Evolutionary conservation across 1,140 invertebrate species (phyloP), one percentile per base, ranked within the genome.

Genomic region (Mamestra configurata): DNA sequence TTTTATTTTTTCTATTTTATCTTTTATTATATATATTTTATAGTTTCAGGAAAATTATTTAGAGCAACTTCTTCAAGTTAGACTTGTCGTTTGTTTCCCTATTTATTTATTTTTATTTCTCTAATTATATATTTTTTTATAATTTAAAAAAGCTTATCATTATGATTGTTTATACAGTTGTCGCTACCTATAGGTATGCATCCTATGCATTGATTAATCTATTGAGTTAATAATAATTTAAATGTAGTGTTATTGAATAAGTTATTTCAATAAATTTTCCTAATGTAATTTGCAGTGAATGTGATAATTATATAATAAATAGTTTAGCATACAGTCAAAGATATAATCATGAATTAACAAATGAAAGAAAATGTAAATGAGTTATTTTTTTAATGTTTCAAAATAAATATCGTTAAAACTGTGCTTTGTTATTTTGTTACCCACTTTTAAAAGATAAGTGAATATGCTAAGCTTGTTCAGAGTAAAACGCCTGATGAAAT

Each of bases 251-350:
- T 59, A 31, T 15, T n/a, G 1, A 61, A 13, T 61, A 61, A 22
- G 31, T 35, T 61, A 20, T 20, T 35, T 31, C 5, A 31, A 61
- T n/a, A 35, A 2, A 35, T 31, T 35, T 35, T 61, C 57, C 57
- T 61, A 61, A 61, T 22, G 57, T 57, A 57, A 27, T 37, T 64
- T 64, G 59, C 59, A 64, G 59, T 35, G 59, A 64, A 37, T 64
- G 59, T 64, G 59, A 64, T 64, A 64, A 18, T 37, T 64, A 35
- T 35, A 15, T 61, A 61, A 10, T 11, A 24, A 11, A 24, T 24
- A 24, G 8, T 22, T 55, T 24, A 55, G 7, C 53, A 8, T 24
- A 15, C 43, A 10, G 6, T 10, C 37, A 22, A 22, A 8, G 6
- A 22, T 8, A 55, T 10, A 15, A 18, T 35, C 1, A n/a, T 35